These are phyloP conservation scores for Formica selysi DNA, from an alignment of 1,140 invertebrate species.

Conservation along the genomic window DNA sequence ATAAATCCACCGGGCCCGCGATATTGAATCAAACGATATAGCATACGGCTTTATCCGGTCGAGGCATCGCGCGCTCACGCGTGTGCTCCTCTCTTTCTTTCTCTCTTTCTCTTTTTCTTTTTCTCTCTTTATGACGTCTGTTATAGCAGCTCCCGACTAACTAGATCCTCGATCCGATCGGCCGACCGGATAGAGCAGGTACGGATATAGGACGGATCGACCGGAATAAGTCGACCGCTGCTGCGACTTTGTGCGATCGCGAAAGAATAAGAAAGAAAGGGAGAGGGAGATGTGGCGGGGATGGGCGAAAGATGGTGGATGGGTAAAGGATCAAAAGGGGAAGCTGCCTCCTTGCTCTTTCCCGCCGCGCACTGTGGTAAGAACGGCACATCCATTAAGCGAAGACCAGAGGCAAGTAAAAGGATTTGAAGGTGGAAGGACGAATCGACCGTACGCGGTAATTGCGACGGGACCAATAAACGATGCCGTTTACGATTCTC, in stretches of 20 bases:
- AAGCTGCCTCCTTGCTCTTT: background rate
- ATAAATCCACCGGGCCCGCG: slow-evolving; percentile 77
- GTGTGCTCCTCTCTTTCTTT: background rate
- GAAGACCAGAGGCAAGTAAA: slow-evolving; percentile 25
- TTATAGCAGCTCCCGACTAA: slow-evolving; percentile 53
- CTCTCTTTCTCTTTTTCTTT: background rate
- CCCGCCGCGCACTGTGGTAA: slow-evolving; percentile 16
- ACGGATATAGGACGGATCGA: slow-evolving; percentile 70
- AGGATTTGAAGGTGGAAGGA: slow-evolving; percentile 63
- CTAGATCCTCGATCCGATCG: slow-evolving; percentile 72
- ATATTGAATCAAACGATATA: slow-evolving; percentile 81
- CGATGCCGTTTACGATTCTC: slow-evolving; percentile 55
- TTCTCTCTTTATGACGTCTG: background rate
- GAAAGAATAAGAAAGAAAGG: slow-evolving; percentile 44
- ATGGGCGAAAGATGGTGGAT: slow-evolving; percentile 2
- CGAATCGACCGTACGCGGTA: slow-evolving; percentile 42
- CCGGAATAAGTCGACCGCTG: slow-evolving; percentile 67
- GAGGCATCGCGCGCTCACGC: slow-evolving; percentile 49
- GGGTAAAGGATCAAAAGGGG: slow-evolving; percentile 36
- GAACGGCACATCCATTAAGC: slow-evolving; percentile 68
- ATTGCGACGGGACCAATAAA: slow-evolving; percentile 50
- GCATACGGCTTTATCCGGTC: slow-evolving; percentile 67
- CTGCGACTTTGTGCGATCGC: slow-evolving; percentile 66
- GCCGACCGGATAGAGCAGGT: slow-evolving; percentile 63
- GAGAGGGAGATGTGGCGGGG: background rate